Conservation (phyloP, 2,888 invertebrate genomes). For the Trissolcus japonicus region DNA sequence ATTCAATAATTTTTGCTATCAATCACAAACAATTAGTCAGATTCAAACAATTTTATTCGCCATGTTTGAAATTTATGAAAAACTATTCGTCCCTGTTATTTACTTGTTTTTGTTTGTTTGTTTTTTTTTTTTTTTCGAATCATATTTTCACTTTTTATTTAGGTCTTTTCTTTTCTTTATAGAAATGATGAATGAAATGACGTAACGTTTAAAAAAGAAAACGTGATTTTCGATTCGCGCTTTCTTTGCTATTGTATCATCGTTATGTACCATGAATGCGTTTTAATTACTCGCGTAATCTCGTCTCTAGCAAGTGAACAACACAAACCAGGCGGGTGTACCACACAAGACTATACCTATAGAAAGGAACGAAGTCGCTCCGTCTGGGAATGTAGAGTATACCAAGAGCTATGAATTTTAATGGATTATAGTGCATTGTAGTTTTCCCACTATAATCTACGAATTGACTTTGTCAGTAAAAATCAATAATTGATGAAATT, state of each 20-base stretch:
- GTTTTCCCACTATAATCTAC: constrained; percentile 8
- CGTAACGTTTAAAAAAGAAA: no score
- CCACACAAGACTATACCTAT: constrained; percentile 54
- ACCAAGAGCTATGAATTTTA: constrained; percentile 67
- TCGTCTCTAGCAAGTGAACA: constrained; percentile 32
- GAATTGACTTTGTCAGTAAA: not conserved
- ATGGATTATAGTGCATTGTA: constrained; percentile 61
- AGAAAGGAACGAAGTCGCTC: constrained; percentile 61
- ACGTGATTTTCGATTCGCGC: no score
- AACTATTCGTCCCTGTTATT: no score
- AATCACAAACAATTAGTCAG: no score
- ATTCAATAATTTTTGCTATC: no score
- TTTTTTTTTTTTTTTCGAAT: no score
- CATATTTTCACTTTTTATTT: no score
- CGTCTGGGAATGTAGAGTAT: constrained; percentile 70
- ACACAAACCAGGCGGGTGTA: constrained; percentile 61
- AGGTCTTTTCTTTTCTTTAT: no score
- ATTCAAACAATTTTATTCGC: no score
- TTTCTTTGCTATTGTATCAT: no score
- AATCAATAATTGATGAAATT: not conserved
- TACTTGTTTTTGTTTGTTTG: no score
- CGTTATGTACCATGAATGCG: constrained; percentile 8
- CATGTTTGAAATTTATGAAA: no score
- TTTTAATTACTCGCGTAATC: constrained; percentile 41
- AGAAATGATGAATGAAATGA: constrained; percentile 8